phyloP scores from a whole-genome alignment of 2,113 vertebrate species.

The Xenopus laevis region DNA sequence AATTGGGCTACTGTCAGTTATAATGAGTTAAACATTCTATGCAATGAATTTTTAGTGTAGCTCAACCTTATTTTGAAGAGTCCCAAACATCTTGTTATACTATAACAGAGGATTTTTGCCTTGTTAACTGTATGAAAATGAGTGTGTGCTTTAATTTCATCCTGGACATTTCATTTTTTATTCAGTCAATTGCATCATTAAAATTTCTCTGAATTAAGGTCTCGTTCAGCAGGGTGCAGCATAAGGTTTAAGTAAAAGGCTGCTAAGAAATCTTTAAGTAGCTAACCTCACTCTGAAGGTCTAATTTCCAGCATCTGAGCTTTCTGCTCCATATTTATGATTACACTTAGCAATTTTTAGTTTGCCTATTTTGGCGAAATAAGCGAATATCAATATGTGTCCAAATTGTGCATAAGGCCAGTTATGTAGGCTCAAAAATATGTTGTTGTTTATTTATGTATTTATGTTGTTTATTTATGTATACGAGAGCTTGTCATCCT shows the following conservation, averaged over 20 bases:
- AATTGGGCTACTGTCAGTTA: constrained; percentile 13
- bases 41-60: too few species aligned
- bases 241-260: constrained; percentile 3
- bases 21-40: constrained; percentile 18
- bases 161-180: constrained; percentile 25
- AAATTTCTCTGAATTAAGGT: constrained; percentile 19
- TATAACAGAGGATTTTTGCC: constrained; percentile 22
- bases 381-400: constrained; percentile 21
- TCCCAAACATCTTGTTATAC: constrained; percentile 33
- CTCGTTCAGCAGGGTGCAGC: constrained; percentile 22
- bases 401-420: neutral
- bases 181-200: constrained; percentile 29
- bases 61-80: neutral
- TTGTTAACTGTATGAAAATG: constrained; percentile 34
- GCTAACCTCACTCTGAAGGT: constrained; percentile 18
- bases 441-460: too few species aligned
- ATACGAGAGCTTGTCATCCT: too few species aligned
- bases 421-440: neutral
- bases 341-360: constrained; percentile 15
- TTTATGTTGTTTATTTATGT: too few species aligned
- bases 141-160: constrained; percentile 29
- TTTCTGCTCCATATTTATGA: constrained; percentile 22
- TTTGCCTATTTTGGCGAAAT: constrained; percentile 3
- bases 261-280: constrained; percentile 8
- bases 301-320: constrained; percentile 10